Conservation (phyloP, 2,797 vertebrate species). For the Todus mexicanus region DNA sequence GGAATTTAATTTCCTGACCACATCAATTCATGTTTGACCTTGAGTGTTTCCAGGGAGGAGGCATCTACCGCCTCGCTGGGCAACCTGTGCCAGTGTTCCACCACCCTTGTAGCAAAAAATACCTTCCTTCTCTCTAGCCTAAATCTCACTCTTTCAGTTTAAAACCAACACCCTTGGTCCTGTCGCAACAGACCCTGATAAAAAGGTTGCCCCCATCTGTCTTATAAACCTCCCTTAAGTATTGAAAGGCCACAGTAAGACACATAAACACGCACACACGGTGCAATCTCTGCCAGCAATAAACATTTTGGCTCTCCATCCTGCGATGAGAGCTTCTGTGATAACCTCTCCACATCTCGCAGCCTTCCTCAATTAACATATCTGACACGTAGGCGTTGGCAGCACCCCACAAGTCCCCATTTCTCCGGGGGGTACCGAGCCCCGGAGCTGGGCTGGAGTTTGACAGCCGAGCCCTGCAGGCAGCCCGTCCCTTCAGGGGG, state of each 20-base stretch:
- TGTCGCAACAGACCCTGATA: not conserved
- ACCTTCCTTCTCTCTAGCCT: not conserved
- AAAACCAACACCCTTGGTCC: not conserved
- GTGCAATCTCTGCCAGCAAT: not conserved
- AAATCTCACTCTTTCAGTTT: not conserved
- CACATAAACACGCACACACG: too few relatives aligned
- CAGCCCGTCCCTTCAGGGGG: not conserved
- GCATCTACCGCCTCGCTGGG: too few relatives aligned
- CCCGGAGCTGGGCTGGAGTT: fast-evolving
- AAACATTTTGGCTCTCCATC: not conserved
- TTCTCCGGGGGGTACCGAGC: not conserved
- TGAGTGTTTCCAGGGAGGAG: not conserved
- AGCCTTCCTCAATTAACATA: not conserved
- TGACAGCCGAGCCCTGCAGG: not conserved
- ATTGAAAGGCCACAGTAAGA: not conserved
- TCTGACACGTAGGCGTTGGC: not conserved
- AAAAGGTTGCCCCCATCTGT: not conserved
- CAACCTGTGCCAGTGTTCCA: not conserved
- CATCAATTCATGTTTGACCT: not conserved
- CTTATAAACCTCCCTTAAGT: not conserved
- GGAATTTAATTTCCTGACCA: not conserved
- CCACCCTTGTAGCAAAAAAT: not conserved
- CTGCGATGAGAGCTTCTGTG: fast-evolving
- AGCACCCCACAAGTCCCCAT: fast-evolving
- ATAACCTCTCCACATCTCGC: not conserved